Evolutionary conservation across 2,113 vertebrate genomes (phyloP).

Genomic region (Heterochromis multidens): DNA sequence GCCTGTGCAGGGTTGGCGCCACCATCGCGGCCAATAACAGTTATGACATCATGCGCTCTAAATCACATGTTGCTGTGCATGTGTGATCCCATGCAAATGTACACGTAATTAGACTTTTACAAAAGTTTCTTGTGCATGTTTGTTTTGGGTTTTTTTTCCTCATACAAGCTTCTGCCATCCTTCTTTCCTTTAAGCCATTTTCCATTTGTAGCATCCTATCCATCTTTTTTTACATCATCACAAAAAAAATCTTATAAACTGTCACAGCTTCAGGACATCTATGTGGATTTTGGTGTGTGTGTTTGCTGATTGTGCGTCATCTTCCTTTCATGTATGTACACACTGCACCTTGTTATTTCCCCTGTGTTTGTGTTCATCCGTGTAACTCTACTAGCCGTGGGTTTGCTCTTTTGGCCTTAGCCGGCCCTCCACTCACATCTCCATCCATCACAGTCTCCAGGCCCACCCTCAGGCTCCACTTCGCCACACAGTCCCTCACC

Average conservation of each 20-base stretch:
- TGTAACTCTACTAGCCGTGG: constrained; percentile 22
- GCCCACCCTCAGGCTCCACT: constrained; percentile 42
- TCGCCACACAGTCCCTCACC: constrained; percentile 44
- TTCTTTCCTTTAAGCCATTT: neutral
- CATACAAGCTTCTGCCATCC: neutral
- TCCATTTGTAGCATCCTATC: neutral
- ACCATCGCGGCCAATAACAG: constrained; percentile 50
- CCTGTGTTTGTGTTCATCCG: constrained; percentile 58
- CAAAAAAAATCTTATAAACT: constrained; percentile 12
- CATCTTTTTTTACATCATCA: constrained; percentile 7
- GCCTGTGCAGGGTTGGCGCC: constrained; percentile 54
- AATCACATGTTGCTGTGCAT: neutral
- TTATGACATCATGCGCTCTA: constrained; percentile 18
- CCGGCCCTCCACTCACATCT: constrained; percentile 48
- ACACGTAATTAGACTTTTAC: neutral
- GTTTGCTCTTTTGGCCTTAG: constrained; percentile 66
- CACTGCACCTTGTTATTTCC: constrained; percentile 65
- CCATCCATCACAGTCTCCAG: constrained; percentile 74
- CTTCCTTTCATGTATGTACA: constrained; percentile 24
- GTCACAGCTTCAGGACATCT: constrained; percentile 33
- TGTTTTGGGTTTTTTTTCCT: neutral
- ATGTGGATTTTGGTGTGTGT: constrained; percentile 3
- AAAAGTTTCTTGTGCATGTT: neutral
- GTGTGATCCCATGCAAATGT: neutral
- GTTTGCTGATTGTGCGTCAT: neutral